A percentile compares a stretch with the other conserved stretches of the same genome.
Evolutionary conservation across 23 tunicate genomes (phyloP).

Genomic region (Halocynthia aurantium): DNA sequence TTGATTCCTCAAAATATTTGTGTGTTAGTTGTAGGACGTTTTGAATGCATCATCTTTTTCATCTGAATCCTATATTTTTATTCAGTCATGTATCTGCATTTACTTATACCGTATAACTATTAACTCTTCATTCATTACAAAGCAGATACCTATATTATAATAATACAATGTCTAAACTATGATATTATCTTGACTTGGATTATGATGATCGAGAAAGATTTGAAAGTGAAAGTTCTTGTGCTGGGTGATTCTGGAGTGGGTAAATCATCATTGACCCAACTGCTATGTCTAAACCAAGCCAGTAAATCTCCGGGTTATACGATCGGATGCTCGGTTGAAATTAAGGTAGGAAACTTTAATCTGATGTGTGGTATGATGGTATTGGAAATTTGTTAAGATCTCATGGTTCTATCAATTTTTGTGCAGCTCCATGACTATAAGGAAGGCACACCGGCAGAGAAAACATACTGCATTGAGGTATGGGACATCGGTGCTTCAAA

Average conservation of each 20-base stretch:
- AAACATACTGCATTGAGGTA: slow-evolving; percentile 67
- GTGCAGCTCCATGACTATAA: slow-evolving; percentile 79
- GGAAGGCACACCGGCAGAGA: slow-evolving; percentile 82
- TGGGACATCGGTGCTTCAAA: slow-evolving; percentile 97
- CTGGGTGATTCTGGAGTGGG: slow-evolving; percentile 94
- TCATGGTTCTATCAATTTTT: background rate
- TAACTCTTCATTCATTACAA: no score
- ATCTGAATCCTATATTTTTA: no score
- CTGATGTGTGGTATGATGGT: background rate
- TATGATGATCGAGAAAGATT: slow-evolving; percentile 39
- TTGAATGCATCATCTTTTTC: no score
- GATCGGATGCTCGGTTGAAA: slow-evolving; percentile 77
- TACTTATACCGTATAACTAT: no score
- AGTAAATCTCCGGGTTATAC: slow-evolving; percentile 81
- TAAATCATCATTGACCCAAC: slow-evolving; percentile 80
- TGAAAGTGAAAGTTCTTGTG: slow-evolving; percentile 76
- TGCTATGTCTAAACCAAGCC: slow-evolving; percentile 53
- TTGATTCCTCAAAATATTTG: no score
- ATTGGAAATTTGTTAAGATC: background rate
- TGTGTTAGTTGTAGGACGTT: no score
- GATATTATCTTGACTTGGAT: no score
- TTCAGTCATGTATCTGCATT: no score
- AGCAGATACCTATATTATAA: no score
- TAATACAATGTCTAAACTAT: no score
- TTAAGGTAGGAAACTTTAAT: slow-evolving; percentile 34